Percentiles rank a stretch among this genome's conserved stretches.
Conservation (phyloP, 2,113 vertebrate genomes). For the Pachycephala philippinensis region DNA sequence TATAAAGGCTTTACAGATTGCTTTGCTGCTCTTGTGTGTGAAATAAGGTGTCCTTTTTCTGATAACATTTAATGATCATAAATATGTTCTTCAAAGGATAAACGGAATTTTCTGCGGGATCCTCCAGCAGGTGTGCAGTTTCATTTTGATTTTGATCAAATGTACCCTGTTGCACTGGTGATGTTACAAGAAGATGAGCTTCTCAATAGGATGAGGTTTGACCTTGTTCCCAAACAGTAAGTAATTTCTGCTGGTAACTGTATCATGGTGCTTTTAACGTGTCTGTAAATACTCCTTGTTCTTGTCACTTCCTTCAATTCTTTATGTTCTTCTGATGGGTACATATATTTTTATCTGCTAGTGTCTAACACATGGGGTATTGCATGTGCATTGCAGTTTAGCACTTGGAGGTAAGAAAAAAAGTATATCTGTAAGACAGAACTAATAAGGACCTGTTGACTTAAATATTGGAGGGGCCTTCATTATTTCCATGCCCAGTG, state of each 20-base stretch:
- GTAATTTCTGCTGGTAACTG: conserved; percentile 13
- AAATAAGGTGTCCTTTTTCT: background rate
- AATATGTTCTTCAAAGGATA: conserved; percentile 78
- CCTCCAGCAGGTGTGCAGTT: conserved; percentile 92
- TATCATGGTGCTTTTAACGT: background rate
- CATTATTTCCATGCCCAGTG: background rate
- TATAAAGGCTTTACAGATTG: background rate
- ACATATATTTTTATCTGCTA: background rate
- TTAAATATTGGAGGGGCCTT: background rate
- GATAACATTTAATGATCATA: background rate
- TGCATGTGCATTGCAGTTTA: background rate
- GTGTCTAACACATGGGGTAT: background rate
- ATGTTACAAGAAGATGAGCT: conserved; percentile 94
- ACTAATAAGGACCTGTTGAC: background rate
- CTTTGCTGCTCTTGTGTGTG: background rate
- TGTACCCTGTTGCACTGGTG: conserved; percentile 88
- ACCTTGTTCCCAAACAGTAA: conserved; percentile 94
- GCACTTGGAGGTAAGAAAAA: background rate
- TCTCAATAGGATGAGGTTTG: conserved; percentile 91
- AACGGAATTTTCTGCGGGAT: conserved; percentile 89
- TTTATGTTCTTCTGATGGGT: background rate
- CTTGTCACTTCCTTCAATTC: background rate
- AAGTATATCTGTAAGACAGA: background rate
- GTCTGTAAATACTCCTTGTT: background rate
- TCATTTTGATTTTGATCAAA: conserved; percentile 90